Evolutionary conservation across 2,888 invertebrate genomes (phyloP), one percentile per base, ranked within the genome.

Genomic region (Drosophila gaucha): DNA sequence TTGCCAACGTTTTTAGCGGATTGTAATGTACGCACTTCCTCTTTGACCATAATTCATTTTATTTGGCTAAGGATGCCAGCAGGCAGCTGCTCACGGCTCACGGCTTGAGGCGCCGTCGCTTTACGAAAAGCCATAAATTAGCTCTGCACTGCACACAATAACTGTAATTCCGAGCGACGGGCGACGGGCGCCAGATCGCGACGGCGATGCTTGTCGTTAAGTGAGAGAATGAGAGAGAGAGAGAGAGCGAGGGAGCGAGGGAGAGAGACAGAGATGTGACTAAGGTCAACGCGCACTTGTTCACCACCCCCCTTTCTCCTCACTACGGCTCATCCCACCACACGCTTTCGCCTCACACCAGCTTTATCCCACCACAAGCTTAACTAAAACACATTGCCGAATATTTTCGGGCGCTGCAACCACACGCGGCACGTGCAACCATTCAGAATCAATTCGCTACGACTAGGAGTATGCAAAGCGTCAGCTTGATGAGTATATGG

Each of bases 401-500:
- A 65, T 43, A 57, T 50, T 44, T 63, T 28, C 8, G 47, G 46
- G 44, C 52, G 51, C 16, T 63, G 59, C 46, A 63, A 83, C 80
- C 83, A 64, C 78, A 86, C 72, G 62, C 68, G 59, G 62, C 89
- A 89, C 89, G 89, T 89, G 89, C 70, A 64, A 20, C 79, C 84
- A 86, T 89, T 88, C 79, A 69, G 76, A 89, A 89, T 89, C 89
- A 80, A 89, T 89, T 89, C 89, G 89, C 62, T 77, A 52, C 68
- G 44, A 38, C 12, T 20, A 10, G 56, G 31, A 28, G 51, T 62
- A 72, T 64, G 72, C 49, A 65, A 57, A 60, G 51, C 59, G 44
- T 14, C 35, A 26, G 0, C 12, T 1, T 14, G 5, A 9, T 9
- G 30, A 30, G 46, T 30, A 35, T 55, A 43, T n/a, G 44, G 60